These are phyloP conservation scores for Microplitis mediator DNA, from an alignment of 1,140 invertebrate genomes.

Conservation along the genomic window DNA sequence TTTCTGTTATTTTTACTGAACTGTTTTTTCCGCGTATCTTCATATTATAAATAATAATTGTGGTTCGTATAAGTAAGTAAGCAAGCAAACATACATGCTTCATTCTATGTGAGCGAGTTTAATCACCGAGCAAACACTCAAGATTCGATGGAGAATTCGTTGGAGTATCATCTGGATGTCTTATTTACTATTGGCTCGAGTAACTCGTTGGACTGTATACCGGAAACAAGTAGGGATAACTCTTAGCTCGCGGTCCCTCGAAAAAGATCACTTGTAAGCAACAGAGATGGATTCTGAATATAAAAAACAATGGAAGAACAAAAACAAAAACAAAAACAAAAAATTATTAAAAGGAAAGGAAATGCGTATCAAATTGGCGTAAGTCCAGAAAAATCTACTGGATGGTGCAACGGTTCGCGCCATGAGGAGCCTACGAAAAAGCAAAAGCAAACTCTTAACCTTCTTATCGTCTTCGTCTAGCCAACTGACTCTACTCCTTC, in stretches of 20 bases:
- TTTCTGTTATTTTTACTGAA: too few relatives aligned
- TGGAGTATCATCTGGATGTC: background rate
- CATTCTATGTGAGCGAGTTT: background rate
- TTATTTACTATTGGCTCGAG: background rate
- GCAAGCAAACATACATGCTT: background rate
- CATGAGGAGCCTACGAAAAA: conserved; percentile 21
- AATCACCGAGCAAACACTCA: background rate
- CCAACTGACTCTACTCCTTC: conserved; percentile 18
- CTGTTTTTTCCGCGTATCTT: background rate
- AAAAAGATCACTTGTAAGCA: background rate
- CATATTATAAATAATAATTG: background rate
- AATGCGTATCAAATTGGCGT: conserved; percentile 34
- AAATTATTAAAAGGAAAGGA: background rate
- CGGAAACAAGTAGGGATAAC: background rate
- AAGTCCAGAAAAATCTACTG: conserved; percentile 32
- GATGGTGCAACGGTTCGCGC: conserved; percentile 27
- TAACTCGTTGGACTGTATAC: background rate
- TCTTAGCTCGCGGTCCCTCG: background rate
- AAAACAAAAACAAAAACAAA: background rate
- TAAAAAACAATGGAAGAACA: background rate
- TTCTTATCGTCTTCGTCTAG: conserved; percentile 12
- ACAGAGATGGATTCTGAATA: background rate
- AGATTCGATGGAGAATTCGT: background rate
- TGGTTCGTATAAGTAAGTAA: background rate
- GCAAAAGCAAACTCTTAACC: conserved; percentile 12